A percentile compares a stretch with the other conserved stretches of the same genome.
phyloP scores from a whole-genome alignment of 2,797 vertebrate species.

The Enteromius radiatus region DNA sequence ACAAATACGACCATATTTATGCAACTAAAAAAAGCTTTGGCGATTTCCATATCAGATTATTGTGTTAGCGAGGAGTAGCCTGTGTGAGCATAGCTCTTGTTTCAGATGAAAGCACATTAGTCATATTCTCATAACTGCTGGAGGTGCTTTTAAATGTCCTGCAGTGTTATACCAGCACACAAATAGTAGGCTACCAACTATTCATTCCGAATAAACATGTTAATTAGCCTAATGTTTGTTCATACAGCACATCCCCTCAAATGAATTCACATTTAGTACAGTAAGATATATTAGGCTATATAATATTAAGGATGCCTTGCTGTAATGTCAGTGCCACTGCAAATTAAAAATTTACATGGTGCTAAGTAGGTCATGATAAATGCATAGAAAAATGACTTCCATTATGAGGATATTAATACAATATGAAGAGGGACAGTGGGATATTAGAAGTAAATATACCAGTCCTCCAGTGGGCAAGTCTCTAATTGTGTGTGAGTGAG shows the following conservation, averaged over 20 bases:
- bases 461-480: not conserved
- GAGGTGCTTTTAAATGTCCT: not conserved
- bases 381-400: constrained; percentile 32
- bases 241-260: not conserved
- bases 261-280: not conserved
- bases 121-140: not conserved
- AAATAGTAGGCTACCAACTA: not conserved
- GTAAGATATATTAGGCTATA: not conserved
- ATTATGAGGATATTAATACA: constrained; percentile 40
- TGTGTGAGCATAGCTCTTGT: not conserved
- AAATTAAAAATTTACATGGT: constrained; percentile 52
- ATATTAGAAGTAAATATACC: constrained; percentile 6
- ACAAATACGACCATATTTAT: not conserved
- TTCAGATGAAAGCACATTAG: not conserved
- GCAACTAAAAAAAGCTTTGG: not conserved
- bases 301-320: constrained; percentile 18
- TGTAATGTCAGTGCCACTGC: constrained; percentile 34
- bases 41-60: constrained; percentile 7
- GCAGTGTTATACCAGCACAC: not conserved
- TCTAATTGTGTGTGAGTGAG: not conserved
- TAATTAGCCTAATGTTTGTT: not conserved
- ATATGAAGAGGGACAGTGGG: constrained; percentile 10
- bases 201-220: not conserved
- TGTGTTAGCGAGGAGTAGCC: not conserved
- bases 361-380: constrained; percentile 52